phyloP scores from a whole-genome alignment of 1,140 invertebrate species.

The Drosophila mauritiana region DNA sequence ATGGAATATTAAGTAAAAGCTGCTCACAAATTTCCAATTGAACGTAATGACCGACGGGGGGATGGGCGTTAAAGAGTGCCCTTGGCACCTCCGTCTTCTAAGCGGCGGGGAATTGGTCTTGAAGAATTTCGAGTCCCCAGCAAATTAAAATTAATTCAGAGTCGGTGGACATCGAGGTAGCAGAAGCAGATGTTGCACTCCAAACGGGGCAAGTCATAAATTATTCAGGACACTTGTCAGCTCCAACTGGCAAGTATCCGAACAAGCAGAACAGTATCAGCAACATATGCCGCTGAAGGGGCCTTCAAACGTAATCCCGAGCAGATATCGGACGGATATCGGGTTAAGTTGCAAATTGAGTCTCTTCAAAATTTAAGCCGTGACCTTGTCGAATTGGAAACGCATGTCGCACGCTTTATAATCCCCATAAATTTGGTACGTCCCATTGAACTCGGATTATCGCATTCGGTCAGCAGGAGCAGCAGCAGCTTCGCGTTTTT shows the following conservation, averaged over 20 bases:
- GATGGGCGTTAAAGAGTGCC: constrained; percentile 8
- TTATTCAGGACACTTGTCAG: constrained; percentile 79
- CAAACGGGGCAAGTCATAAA: constrained; percentile 66
- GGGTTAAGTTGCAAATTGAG: constrained; percentile 36
- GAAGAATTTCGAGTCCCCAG: constrained; percentile 31
- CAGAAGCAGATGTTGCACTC: constrained; percentile 52
- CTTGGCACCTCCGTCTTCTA: constrained; percentile 21
- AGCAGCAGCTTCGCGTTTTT: constrained; percentile 35
- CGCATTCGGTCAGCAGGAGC: constrained; percentile 45
- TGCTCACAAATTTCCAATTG: constrained; percentile 65
- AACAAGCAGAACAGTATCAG: constrained; percentile 5
- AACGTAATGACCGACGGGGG: constrained; percentile 30
- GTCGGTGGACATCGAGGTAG: constrained; percentile 13
- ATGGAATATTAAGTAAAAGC: constrained; percentile 60
- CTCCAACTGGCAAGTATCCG: constrained; percentile 63
- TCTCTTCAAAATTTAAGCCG: constrained; percentile 24
- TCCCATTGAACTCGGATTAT: constrained; percentile 69
- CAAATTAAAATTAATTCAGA: constrained; percentile 67
- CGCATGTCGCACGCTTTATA: constrained; percentile 65
- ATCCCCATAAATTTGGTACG: constrained; percentile 61
- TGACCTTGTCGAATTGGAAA: constrained; percentile 52
- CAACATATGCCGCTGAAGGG: constrained; percentile 40
- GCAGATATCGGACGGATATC: constrained; percentile 12
- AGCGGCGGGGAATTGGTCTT: constrained; percentile 31
- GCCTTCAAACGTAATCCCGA: constrained; percentile 14